phyloP scores from a whole-genome alignment of 2,888 invertebrate species.

The Phymatocera aterrima region DNA sequence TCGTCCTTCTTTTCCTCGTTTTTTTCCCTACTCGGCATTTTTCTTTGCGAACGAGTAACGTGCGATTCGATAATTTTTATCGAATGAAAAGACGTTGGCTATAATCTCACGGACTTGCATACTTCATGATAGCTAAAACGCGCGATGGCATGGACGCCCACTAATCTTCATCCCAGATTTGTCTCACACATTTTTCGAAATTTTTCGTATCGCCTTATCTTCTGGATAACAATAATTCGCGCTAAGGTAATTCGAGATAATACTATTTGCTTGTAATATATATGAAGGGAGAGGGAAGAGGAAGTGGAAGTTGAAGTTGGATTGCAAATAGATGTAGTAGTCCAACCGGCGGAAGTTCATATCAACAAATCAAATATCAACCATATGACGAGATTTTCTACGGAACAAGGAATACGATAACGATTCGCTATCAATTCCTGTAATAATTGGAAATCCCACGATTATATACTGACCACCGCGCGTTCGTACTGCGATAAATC shows the following conservation, averaged over 20 bases:
- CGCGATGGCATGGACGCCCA: too few species aligned
- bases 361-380: constrained; percentile 15
- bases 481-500: too few species aligned
- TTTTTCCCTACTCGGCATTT: too few species aligned
- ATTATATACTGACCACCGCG: neutral
- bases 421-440: neutral
- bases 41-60: too few species aligned
- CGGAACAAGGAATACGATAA: neutral
- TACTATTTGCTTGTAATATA: constrained; percentile 32
- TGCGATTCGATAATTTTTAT: too few species aligned
- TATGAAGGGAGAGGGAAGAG: too few species aligned
- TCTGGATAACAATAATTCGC: too few species aligned
- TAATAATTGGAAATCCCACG: neutral
- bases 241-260: neutral
- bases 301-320: neutral
- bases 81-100: too few species aligned
- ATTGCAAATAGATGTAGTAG: constrained; percentile 28
- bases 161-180: too few species aligned
- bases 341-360: neutral
- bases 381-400: neutral
- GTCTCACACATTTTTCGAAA: neutral
- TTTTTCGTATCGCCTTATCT: constrained; percentile 17
- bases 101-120: too few species aligned
- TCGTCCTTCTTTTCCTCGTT: too few species aligned
- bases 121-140: too few species aligned